Percentiles rank a stretch among this genome's conserved stretches.
phyloP scores from a whole-genome alignment of 1,140 invertebrate genomes.

The Hesperophylax magnus region DNA sequence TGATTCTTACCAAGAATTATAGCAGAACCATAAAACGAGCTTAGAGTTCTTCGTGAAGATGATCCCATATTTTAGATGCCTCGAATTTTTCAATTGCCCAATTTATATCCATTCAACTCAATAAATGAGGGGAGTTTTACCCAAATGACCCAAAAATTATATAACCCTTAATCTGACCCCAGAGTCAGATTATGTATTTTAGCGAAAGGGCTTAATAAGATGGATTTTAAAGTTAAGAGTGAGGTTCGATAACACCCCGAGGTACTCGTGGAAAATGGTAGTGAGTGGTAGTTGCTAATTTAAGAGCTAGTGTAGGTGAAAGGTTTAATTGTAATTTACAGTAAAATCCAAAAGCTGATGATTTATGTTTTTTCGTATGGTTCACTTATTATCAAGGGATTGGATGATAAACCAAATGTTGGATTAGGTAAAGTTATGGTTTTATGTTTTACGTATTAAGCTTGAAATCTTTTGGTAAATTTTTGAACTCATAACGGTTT shows the following conservation, averaged over 20 bases:
- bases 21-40: conserved; percentile 7
- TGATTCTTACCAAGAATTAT: conserved; percentile 23
- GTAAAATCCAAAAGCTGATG: conserved; percentile 31
- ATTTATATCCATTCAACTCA: conserved; percentile 7
- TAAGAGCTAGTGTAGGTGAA: too few species aligned
- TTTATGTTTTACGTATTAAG: too few species aligned
- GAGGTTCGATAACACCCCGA: not conserved
- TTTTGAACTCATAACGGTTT: too few species aligned
- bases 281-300: too few species aligned
- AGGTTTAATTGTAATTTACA: too few species aligned
- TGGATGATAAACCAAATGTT: conserved; percentile 29
- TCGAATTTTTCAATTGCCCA: conserved; percentile 3
- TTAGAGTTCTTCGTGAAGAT: conserved; percentile 18
- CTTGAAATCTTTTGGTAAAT: too few species aligned
- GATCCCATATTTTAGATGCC: conserved; percentile 9
- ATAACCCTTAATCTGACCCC: too few species aligned
- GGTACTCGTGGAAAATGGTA: not conserved
- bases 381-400: conserved; percentile 48
- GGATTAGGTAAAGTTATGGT: too few species aligned
- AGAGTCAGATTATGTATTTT: too few species aligned
- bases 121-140: not conserved
- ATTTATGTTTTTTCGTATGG: conserved; percentile 43
- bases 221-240: too few species aligned
- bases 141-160: not conserved
- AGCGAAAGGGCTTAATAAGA: too few species aligned